Evolutionary conservation across 1,140 invertebrate genomes (phyloP).

Genomic region (Berghia stephanieae): DNA sequence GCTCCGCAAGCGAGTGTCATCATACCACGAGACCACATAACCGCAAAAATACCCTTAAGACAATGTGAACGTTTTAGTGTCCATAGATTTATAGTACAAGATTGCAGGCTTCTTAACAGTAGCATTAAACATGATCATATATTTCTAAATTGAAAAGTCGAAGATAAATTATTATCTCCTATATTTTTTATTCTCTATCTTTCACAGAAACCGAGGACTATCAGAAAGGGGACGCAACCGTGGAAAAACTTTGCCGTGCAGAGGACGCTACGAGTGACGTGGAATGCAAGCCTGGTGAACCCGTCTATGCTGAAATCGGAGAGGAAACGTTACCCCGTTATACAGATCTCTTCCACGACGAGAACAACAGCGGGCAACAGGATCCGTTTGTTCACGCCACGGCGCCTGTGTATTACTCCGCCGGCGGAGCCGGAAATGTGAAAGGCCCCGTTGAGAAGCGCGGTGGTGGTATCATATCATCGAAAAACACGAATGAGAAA

Average conservation of each 20-base stretch:
- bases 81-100: no score
- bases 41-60: no score
- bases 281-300: constrained; percentile 31
- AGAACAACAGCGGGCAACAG: not conserved
- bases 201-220: constrained; percentile 30
- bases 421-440: no score
- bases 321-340: constrained; percentile 37
- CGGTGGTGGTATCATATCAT: no score
- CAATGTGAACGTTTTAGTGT: no score
- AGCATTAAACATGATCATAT: no score
- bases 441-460: no score
- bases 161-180: not conserved
- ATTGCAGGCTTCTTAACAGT: no score
- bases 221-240: constrained; percentile 16
- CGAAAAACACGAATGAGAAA: no score
- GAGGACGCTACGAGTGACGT: constrained; percentile 28
- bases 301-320: constrained; percentile 39
- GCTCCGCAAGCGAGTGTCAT: no score
- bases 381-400: constrained; percentile 38
- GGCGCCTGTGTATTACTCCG: constrained; percentile 34
- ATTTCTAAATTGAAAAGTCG: not conserved
- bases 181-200: not conserved
- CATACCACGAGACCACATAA: no score
- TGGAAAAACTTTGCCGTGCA: not conserved
- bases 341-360: constrained; percentile 39